Evolutionary conservation across 2,113 vertebrate species (phyloP).

Genomic region (Myocastor coypus): DNA sequence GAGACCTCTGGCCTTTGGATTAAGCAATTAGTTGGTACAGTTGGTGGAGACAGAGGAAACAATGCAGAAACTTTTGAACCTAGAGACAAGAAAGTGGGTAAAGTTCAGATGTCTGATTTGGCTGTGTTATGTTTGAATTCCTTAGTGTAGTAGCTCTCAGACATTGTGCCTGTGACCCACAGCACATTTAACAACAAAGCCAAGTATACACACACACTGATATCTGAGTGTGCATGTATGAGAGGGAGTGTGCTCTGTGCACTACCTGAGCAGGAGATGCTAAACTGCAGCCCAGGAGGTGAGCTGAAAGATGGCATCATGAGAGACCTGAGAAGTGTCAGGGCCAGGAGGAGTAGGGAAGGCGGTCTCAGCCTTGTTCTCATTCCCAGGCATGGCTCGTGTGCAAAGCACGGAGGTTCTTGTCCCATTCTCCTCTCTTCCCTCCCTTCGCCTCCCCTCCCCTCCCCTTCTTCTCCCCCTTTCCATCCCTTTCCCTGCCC

Average conservation of each 20-base stretch:
- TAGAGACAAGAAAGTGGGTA: neutral
- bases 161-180: neutral
- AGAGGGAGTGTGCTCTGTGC: neutral
- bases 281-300: neutral
- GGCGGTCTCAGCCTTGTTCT: neutral
- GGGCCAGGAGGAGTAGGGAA: neutral
- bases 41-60: neutral
- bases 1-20: neutral
- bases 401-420: neutral
- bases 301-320: neutral
- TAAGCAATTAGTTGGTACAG: neutral
- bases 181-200: neutral
- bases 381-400: neutral
- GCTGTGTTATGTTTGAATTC: neutral
- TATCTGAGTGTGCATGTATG: neutral
- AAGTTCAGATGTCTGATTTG: neutral
- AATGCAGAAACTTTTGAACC: neutral
- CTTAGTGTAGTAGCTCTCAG: neutral
- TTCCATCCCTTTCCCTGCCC: too few relatives aligned
- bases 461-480: too few relatives aligned
- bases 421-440: too few relatives aligned
- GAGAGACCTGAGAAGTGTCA: neutral
- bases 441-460: too few relatives aligned
- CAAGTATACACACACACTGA: too few relatives aligned
- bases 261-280: fast-evolving